Evolutionary conservation across 2,888 invertebrate genomes (phyloP), one percentile per base, ranked within the genome.

Genomic region (Apomyelois bistriatella): DNA sequence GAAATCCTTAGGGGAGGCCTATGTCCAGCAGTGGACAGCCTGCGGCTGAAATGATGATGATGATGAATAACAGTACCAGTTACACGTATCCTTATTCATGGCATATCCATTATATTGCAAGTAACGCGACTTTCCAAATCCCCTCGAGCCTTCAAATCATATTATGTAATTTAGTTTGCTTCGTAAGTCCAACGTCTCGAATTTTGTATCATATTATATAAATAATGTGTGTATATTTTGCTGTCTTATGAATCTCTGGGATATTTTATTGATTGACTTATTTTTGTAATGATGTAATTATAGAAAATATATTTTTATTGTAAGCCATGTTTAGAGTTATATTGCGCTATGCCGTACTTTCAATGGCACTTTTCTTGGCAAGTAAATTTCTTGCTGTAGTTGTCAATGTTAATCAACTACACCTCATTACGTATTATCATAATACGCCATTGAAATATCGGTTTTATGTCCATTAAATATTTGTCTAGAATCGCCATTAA

Each of bases 311-410:
- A 77, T 77, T 74, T 86, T 85, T 85, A 72, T 85, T 85, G 58
- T 86, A 86, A 86, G 85, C 79, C 79, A 85, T 78, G 78, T 85
- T 74, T 84, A 82, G 79, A 83, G 80, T 85, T 87, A 74, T 73
- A 85, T 86, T 87, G 84, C 80, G 79, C 83, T 75, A 55, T 53
- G 37, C 36, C 15, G 53, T 51, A 22, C 12, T 52, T 52, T 52
- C 52, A 43, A 17, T 52, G 43, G 43, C 43, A 35, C 13, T 48
- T 43, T 12, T 17, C 15, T 9, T 15, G 6, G 28, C 13, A 15
- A 49, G 8, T 36, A 9, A 35, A 10, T 1, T 36, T 36, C n/a
- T 36, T 36, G 36, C 36, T 36, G n/a, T 5, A 36, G 7, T 13
- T 3, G 13, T 10, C 6, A 38, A 15, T 13, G 13, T 13, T 13